These are phyloP conservation scores for Enteromius radiatus DNA, from an alignment of 2,797 vertebrate species.

Conservation along the genomic window DNA sequence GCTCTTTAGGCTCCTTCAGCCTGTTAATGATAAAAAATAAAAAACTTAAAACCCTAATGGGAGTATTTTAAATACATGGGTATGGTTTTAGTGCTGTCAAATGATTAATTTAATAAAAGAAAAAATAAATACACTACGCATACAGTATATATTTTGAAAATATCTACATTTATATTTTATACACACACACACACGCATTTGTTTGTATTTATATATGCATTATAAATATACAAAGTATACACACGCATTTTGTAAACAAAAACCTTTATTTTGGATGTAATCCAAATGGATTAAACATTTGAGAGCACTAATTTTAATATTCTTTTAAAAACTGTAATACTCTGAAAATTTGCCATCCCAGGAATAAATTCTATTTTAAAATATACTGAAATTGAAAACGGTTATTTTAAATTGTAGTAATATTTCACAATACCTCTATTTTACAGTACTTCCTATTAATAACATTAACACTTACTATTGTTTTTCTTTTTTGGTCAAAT, in stretches of 20 bases:
- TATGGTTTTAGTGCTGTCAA: neutral
- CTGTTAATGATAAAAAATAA: slow-evolving; percentile 61
- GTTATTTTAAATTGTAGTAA: neutral
- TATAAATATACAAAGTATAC: too few relatives aligned
- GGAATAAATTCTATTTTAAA: neutral
- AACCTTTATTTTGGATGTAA: too few relatives aligned
- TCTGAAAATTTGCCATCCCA: neutral
- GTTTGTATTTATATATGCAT: too few relatives aligned
- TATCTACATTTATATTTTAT: too few relatives aligned
- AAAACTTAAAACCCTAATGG: neutral
- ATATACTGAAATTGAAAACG: neutral
- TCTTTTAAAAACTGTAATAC: neutral
- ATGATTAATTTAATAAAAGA: too few relatives aligned
- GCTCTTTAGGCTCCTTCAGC: slow-evolving; percentile 74
- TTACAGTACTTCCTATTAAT: neutral
- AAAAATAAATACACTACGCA: too few relatives aligned
- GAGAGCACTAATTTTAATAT: too few relatives aligned
- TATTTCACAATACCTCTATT: neutral
- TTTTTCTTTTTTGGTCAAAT: neutral
- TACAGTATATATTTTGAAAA: too few relatives aligned
- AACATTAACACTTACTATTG: neutral
- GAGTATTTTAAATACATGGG: neutral
- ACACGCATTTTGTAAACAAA: too few relatives aligned
- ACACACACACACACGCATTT: too few relatives aligned
- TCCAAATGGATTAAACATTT: too few relatives aligned